Evolutionary conservation across 2,113 vertebrate genomes (phyloP).

Genomic region (Hippocampus guttulatus): DNA sequence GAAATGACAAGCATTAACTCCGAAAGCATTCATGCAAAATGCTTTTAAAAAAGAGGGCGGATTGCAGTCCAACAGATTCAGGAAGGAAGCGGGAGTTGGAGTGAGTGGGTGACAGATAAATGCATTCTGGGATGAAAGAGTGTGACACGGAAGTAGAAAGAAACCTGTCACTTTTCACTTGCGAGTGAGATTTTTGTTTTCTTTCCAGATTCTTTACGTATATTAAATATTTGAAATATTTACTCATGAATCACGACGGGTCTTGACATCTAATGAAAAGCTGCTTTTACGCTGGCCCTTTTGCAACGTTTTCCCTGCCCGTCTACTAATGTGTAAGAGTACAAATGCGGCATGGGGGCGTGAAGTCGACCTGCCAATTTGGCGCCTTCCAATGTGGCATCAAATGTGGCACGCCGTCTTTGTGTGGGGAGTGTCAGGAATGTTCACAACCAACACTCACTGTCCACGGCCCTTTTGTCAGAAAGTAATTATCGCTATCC

Average conservation of each 20-base stretch:
- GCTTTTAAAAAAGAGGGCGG: slow-evolving; percentile 38
- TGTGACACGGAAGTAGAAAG: slow-evolving; percentile 30
- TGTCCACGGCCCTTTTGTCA: neutral
- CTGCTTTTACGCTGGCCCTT: too few relatives aligned
- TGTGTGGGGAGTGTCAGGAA: too few relatives aligned
- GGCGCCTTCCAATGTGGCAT: too few relatives aligned
- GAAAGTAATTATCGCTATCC: neutral
- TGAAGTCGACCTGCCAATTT: too few relatives aligned
- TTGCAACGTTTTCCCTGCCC: too few relatives aligned
- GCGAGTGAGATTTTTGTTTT: neutral
- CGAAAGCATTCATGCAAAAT: slow-evolving; percentile 38
- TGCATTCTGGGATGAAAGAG: slow-evolving; percentile 46
- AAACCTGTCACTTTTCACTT: slow-evolving; percentile 44
- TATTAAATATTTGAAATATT: slow-evolving; percentile 3
- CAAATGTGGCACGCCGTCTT: too few relatives aligned
- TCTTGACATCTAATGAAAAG: too few relatives aligned
- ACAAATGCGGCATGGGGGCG: too few relatives aligned
- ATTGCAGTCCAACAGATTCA: slow-evolving; percentile 50
- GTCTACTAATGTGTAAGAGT: too few relatives aligned
- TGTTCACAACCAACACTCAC: neutral
- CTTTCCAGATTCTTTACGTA: slow-evolving; percentile 7
- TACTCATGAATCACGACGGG: too few relatives aligned
- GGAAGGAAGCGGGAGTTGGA: neutral
- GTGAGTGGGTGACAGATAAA: slow-evolving; percentile 34
- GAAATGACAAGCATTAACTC: slow-evolving; percentile 53